Conservation (phyloP, 2,888 invertebrate species). For the Eupithecia inturbata region DNA sequence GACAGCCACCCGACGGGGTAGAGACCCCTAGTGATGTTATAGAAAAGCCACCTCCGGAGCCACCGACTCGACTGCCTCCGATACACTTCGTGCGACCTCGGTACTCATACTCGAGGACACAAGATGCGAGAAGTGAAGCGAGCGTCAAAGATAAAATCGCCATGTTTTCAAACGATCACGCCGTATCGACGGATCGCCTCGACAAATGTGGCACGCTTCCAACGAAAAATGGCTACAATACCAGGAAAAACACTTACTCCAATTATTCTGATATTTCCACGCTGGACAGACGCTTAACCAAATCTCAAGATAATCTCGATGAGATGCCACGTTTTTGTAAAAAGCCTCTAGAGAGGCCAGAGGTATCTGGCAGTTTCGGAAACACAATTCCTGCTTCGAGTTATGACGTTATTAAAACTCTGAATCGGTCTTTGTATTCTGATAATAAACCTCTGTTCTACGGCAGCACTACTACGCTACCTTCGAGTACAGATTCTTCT, state of each 20-base stretch:
- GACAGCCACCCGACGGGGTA: slow-evolving; percentile 92
- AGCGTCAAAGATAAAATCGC: slow-evolving; percentile 94
- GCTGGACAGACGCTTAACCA: slow-evolving; percentile 76
- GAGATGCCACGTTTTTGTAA: slow-evolving; percentile 75
- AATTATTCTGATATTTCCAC: slow-evolving; percentile 70
- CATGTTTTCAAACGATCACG: slow-evolving; percentile 88
- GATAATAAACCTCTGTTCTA: slow-evolving; percentile 75
- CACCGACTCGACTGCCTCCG: slow-evolving; percentile 70
- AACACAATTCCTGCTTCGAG: slow-evolving; percentile 55
- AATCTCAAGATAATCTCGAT: slow-evolving; percentile 81
- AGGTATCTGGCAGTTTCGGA: slow-evolving; percentile 82
- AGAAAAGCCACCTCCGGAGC: slow-evolving; percentile 80
- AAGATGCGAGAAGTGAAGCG: slow-evolving; percentile 91
- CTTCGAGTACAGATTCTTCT: slow-evolving; percentile 61
- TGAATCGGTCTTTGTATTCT: slow-evolving; percentile 52
- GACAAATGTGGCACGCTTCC: slow-evolving; percentile 77
- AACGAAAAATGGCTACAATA: slow-evolving; percentile 57
- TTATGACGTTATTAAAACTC: slow-evolving; percentile 53
- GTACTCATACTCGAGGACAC: slow-evolving; percentile 83
- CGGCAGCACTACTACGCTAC: slow-evolving; percentile 75
- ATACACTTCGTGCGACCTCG: slow-evolving; percentile 63
- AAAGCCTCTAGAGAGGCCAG: slow-evolving; percentile 71
- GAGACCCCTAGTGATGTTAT: slow-evolving; percentile 89
- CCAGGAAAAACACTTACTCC: slow-evolving; percentile 67
- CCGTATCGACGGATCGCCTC: slow-evolving; percentile 69